A percentile compares a stretch with the other conserved stretches of the same genome.
These are phyloP conservation scores for Stegastes partitus DNA, from an alignment of 2,113 vertebrate species.

Conservation along the genomic window DNA sequence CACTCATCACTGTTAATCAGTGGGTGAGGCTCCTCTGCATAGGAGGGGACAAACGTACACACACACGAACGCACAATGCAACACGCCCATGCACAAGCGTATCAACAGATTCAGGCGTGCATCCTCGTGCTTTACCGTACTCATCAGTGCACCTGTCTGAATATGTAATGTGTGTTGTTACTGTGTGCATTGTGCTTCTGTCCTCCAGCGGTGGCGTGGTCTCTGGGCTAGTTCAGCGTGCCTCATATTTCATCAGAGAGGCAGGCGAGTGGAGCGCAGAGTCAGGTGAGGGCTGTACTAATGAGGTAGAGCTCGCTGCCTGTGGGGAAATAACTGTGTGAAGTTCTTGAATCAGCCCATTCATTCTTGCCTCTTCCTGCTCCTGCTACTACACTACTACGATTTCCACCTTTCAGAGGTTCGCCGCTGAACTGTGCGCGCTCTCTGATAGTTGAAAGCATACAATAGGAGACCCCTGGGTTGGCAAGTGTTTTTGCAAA, in stretches of 20 bases:
- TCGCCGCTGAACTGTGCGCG: slow-evolving; percentile 7
- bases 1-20: slow-evolving; percentile 65
- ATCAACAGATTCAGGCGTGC: neutral
- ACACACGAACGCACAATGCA: no score
- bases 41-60: neutral
- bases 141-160: neutral
- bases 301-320: slow-evolving; percentile 57
- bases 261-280: slow-evolving; percentile 37
- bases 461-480: slow-evolving; percentile 3
- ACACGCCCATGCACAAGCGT: neutral
- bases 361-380: slow-evolving; percentile 53
- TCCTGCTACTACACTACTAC: slow-evolving; percentile 32
- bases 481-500: slow-evolving; percentile 18
- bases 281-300: slow-evolving; percentile 64
- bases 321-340: slow-evolving; percentile 60
- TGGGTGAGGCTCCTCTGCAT: neutral
- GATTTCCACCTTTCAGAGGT: slow-evolving; percentile 1
- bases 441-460: slow-evolving; percentile 21
- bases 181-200: slow-evolving; percentile 21
- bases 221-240: slow-evolving; percentile 30
- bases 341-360: slow-evolving; percentile 56
- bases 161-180: slow-evolving; percentile 14
- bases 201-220: slow-evolving; percentile 29
- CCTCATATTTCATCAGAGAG: slow-evolving; percentile 62
- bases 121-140: neutral